These are phyloP conservation scores for Exaiptasia diaphana DNA, from an alignment of 64 coral and sea anemone species.

Conservation along the genomic window DNA sequence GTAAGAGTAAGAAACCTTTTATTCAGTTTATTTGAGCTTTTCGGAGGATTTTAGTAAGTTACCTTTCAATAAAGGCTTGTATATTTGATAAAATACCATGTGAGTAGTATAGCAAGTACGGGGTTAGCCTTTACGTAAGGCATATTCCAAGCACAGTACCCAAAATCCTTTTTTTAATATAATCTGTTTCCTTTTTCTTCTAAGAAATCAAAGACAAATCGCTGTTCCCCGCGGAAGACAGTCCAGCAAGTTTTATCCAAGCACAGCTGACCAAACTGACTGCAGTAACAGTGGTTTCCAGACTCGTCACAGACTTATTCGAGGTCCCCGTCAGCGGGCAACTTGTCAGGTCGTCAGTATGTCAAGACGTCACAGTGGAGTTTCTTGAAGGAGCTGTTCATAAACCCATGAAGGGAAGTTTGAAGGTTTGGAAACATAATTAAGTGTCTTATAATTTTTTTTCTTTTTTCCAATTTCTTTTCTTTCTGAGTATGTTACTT, in stretches of 20 bases:
- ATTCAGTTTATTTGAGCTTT: background rate
- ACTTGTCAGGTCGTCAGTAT: background rate
- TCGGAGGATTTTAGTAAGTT: background rate
- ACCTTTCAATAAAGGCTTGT: background rate
- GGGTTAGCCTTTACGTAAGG: too few species aligned
- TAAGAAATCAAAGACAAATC: background rate
- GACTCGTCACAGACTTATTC: background rate
- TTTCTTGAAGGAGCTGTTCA: constrained; percentile 8
- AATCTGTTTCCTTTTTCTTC: too few species aligned
- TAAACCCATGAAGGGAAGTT: background rate
- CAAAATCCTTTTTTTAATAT: too few species aligned
- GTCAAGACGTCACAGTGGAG: background rate
- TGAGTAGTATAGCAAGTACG: too few species aligned
- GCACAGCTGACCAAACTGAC: background rate
- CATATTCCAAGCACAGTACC: too few species aligned
- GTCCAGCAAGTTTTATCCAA: background rate
- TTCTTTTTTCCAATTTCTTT: too few species aligned
- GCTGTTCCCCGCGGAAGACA: background rate
- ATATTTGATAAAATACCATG: background rate
- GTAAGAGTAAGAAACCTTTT: too few species aligned
- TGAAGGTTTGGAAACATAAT: too few species aligned
- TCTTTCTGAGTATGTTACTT: background rate
- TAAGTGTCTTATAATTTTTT: too few species aligned
- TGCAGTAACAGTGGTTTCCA: background rate
- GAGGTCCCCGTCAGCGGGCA: background rate